Evolutionary conservation across 2,888 invertebrate genomes (phyloP).

Genomic region (Meghimatium bilineatum): DNA sequence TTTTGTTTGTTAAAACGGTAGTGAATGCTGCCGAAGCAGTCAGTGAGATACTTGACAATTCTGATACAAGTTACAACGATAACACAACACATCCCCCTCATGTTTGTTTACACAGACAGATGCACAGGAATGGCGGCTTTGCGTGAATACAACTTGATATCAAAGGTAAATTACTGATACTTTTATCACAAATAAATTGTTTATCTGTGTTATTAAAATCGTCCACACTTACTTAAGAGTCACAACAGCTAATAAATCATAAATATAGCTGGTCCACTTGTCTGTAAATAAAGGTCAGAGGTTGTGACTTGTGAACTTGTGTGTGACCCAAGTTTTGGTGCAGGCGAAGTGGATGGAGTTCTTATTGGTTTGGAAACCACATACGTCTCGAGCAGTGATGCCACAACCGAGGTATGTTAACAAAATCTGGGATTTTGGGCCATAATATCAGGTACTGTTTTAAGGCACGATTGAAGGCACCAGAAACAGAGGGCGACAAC

Average conservation of each 20-base stretch:
- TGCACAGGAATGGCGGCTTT: no score
- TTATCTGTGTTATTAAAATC: not conserved
- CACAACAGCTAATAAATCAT: not conserved
- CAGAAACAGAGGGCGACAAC: no score
- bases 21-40: no score
- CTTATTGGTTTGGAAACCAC: conserved; percentile 41
- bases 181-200: not conserved
- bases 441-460: no score
- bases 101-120: no score
- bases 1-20: no score
- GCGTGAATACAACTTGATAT: not conserved
- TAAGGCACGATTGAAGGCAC: no score
- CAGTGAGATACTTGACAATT: no score
- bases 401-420: no score
- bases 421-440: no score
- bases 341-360: conserved; percentile 20
- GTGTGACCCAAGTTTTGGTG: conserved; percentile 56
- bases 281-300: conserved; percentile 73
- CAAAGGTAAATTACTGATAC: not conserved
- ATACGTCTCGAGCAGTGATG: not conserved
- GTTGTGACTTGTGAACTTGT: conserved; percentile 68
- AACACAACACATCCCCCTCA: no score
- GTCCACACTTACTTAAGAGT: conserved; percentile 1
- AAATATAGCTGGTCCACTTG: conserved; percentile 50
- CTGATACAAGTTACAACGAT: no score